Evolutionary conservation across 1,140 invertebrate species (phyloP), one percentile per base, ranked within the genome.

Genomic region (Drosophila lowei): DNA sequence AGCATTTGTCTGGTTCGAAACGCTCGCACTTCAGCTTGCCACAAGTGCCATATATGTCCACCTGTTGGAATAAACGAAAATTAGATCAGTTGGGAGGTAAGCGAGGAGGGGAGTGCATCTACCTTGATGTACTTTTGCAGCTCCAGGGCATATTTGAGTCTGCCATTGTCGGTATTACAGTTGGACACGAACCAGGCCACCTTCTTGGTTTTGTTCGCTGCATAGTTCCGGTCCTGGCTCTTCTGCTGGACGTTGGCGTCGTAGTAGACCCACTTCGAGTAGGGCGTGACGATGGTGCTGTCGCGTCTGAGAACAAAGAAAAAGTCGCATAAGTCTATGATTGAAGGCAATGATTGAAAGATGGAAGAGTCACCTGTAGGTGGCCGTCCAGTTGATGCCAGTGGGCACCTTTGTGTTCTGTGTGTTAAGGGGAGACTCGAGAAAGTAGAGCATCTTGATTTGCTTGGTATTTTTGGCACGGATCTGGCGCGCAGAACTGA

Each of bases 101-200:
- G 18, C 3, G 2, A 16, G 2, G 6, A 3, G 16, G 1, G 18
- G 18, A 18, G 18, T 0, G 18, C 18, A 16, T 8, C 75, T 63
- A 91, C 91, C 74, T 94, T 93, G 63, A 98, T 98, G 91, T 97
- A 94, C 90, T 97, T 97, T 15, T 94, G 93, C 11, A 99, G 92
- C 90, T 97, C 95, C 67, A 95, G 94, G 8, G 97, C 97, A 92
- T 97, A 98, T 72, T 97, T 94, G 60, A 98, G 92, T 21, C 97
- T 93, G 15, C 95, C 95, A 91, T 98, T 99, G 53, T 95, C 94
- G 0, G 97, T 96, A 66, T 95, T 95, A 90, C 98, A 99, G 92
- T 99, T 99, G 21, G 97, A 99, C 15, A 99, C 98, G 91, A 99
- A 99, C 98, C 98, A 99, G 38, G 97, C 98, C 3, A 98, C 97